Evolutionary conservation across 2,113 vertebrate species (phyloP).

Genomic region (Nanorana parkeri): DNA sequence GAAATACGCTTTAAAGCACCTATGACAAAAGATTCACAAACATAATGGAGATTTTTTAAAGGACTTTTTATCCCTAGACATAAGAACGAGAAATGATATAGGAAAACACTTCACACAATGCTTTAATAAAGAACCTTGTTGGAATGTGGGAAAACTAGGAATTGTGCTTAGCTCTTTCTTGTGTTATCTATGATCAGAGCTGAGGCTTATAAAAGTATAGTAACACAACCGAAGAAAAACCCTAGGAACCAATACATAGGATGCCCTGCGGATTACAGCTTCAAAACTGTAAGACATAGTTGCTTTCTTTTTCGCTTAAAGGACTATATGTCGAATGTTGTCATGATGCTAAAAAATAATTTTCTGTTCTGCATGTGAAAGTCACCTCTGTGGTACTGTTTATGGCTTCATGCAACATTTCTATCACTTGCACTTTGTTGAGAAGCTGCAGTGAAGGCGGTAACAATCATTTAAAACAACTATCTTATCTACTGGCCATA

Average conservation of each 20-base stretch:
- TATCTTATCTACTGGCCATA: constrained; percentile 20
- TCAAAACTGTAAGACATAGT: not conserved
- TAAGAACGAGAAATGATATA: too few species aligned
- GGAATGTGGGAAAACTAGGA: too few species aligned
- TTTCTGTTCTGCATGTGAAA: constrained; percentile 15
- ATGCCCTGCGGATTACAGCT: not conserved
- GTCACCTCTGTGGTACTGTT: constrained; percentile 39
- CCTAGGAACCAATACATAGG: not conserved
- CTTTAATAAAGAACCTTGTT: too few species aligned
- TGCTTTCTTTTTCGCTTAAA: not conserved
- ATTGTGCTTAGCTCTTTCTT: not conserved
- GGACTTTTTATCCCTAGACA: too few species aligned
- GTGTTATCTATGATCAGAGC: not conserved
- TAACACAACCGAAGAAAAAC: not conserved
- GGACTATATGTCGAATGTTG: constrained; percentile 15
- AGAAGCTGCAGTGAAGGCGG: constrained; percentile 14
- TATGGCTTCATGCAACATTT: constrained; percentile 40
- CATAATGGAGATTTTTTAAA: too few species aligned
- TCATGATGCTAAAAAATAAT: not conserved
- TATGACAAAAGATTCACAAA: too few species aligned
- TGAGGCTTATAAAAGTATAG: not conserved
- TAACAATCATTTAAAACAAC: constrained; percentile 30
- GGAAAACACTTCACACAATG: too few species aligned
- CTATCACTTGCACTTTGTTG: constrained; percentile 19
- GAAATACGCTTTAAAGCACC: too few species aligned